phyloP scores from a whole-genome alignment of 2,888 invertebrate genomes.

The Drosophila limbata region DNA sequence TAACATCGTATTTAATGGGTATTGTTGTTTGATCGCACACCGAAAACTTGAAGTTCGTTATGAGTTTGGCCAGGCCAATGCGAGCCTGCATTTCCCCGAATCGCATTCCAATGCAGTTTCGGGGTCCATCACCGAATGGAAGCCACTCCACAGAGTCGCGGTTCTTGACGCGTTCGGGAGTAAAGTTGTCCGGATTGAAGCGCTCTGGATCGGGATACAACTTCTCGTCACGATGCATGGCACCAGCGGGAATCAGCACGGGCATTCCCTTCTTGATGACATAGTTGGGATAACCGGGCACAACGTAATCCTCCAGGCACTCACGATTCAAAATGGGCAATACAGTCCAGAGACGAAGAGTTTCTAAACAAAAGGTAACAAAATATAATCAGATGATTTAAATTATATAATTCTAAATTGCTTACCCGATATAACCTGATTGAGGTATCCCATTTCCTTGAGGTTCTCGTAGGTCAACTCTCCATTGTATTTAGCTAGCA shows the following conservation, averaged over 20 bases:
- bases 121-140: conserved; percentile 84
- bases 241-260: conserved; percentile 86
- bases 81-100: conserved; percentile 83
- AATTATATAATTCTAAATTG: not conserved
- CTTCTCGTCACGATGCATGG: conserved; percentile 87
- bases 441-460: conserved; percentile 85
- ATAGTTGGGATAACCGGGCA: conserved; percentile 85
- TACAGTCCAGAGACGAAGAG: conserved; percentile 87
- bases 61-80: conserved; percentile 73
- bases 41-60: conserved; percentile 76
- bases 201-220: conserved; percentile 87
- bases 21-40: conserved; percentile 71
- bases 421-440: conserved; percentile 86
- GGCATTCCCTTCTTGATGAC: conserved; percentile 86
- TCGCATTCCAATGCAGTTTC: conserved; percentile 83
- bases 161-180: conserved; percentile 86
- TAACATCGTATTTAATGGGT: conserved; percentile 61
- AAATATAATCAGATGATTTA: not conserved
- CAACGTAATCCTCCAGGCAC: conserved; percentile 86
- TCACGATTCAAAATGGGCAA: conserved; percentile 86
- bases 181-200: conserved; percentile 88
- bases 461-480: conserved; percentile 84
- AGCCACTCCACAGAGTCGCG: conserved; percentile 84
- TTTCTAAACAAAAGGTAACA: conserved; percentile 66
- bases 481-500: conserved; percentile 81